Evolutionary conservation across 1,140 invertebrate species (phyloP), one percentile per base, ranked within the genome.

Genomic region (Ceratosolen solmsi): DNA sequence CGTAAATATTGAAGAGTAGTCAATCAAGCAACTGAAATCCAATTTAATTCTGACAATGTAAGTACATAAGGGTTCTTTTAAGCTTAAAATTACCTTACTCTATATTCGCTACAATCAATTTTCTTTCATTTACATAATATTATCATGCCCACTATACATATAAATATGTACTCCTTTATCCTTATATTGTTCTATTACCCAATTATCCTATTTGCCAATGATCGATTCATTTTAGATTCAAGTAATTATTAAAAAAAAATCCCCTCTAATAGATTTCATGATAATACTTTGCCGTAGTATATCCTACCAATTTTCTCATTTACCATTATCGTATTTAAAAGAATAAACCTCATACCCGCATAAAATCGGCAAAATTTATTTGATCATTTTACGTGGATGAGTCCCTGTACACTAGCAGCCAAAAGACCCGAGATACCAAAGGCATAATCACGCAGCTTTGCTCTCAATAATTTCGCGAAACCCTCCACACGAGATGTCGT

Each of bases 401-500:
- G 8, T 22, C 36, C 38, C 0, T 41, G 36, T 9, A 41, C 0
- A 13, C 36, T 38, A 22, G 41, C 22, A 25, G 3, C 20, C 65
- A n/a, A 0, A 46, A 70, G 25, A 60, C 1, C 22, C 36, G 70
- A 72, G 71, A 75, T 38, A 25, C 54, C 25, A 13, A 17, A 33
- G 25, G 25, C 51, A 73, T 73, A 78, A 82, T 78, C 75, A 51
- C 33, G 51, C 74, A 41, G 49, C 46, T 58, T 46, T 49, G 36
- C 65, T 78, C 11, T 51, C 81, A 72, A 82, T 77, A 72, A 82
- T 82, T 78, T 75, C 25, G n/a, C 75, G 27, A 49, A 73, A 60
- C 65, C 70, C 70, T 72, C 79, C 13, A 11, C 17, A 9, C n/a
- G 60, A 65, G 73, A 70, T 56, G 80, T 81, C 72, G 72, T 80